Conservation (phyloP, 1,140 invertebrate species). For the Drosophila eugracilis region DNA sequence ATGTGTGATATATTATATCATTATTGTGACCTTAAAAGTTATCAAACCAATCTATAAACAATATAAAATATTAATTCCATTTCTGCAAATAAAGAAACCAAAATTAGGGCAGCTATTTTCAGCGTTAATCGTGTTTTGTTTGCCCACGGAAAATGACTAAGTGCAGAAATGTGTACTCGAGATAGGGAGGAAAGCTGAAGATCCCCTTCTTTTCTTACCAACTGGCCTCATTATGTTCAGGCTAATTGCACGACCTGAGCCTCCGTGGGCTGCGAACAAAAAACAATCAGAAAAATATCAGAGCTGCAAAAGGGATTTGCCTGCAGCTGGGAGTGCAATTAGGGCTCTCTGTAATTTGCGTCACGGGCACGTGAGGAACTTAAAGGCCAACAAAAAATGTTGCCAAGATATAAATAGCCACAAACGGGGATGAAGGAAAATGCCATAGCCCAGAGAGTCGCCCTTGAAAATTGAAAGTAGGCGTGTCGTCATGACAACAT, state of each 20-base stretch:
- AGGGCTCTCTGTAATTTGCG: conserved; percentile 47
- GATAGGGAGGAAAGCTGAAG: conserved; percentile 15
- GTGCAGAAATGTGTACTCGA: conserved; percentile 30
- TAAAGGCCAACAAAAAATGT: conserved; percentile 21
- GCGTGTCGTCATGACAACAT: conserved; percentile 71
- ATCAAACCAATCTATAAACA: background rate
- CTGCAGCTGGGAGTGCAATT: conserved; percentile 54
- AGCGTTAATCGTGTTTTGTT: conserved; percentile 2
- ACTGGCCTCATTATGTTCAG: conserved; percentile 31
- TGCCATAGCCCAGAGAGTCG: conserved; percentile 19
- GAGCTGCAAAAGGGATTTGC: conserved; percentile 21
- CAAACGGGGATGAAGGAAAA: conserved; percentile 7
- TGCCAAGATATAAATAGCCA: conserved; percentile 43
- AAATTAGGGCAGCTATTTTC: conserved; percentile 21
- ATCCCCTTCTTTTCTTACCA: background rate
- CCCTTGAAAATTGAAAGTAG: conserved; percentile 69
- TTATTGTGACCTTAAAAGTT: background rate
- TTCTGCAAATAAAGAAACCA: conserved; percentile 2
- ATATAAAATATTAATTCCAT: background rate
- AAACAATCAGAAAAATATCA: conserved; percentile 33
- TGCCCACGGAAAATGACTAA: conserved; percentile 24
- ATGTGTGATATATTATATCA: background rate
- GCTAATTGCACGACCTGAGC: conserved; percentile 39
- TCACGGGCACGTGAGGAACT: conserved; percentile 52
- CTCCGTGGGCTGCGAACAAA: conserved; percentile 23